Base-by-base conservation (phyloP, 1,140 invertebrate species). In the Ostrea edulis region DNA sequence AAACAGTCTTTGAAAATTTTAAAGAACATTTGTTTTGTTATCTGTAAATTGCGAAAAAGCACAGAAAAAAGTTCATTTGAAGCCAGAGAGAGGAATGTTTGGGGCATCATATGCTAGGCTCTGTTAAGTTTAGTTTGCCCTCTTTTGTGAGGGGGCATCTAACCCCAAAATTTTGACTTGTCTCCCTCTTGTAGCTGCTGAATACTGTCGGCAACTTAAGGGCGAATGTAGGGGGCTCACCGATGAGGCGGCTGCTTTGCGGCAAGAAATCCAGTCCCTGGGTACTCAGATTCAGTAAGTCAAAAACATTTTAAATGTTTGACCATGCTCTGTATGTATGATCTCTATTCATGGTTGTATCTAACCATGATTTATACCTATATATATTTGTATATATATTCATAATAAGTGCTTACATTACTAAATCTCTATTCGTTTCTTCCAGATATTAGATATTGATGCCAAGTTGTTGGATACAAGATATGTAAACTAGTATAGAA, bases 181-280 rank as follows among this genome's bases (percentile, higher is more conserved):
- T 91, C 89, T 90, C 90, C 89, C 81, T 92, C 88, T 92, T 93
- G 90, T 90, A 95, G 95, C 93, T 85, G 98, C 97, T 1, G 98
- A 99, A 92, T 98, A 99, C 94, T 98, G 99, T 90, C 97, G 97
- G 90, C 97, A 98, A 92, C 95, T 99, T 89, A 97, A 97, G 92
- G 95, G 96, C 29, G 98, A 99, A 94, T 96, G 98, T 91, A 97
- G 97, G 93, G 96, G 97, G 91, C 96, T 98, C 51, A 97, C 97
- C 92, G 97, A 98, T 88, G 98, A 98, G 95, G 98, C 98, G 95
- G 97, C 98, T 91, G 96, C 95, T 90, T 95, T 99, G 89, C 90
- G 87, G 29, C 86, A 92, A 91, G 91, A 99, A 95, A 97, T 98
- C 84, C 98, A 98, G 94, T 96, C 96, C 88, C 96, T 99, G 71